Base-by-base conservation (phyloP, 2,888 invertebrate species). In the Oligia fasciuncula region DNA sequence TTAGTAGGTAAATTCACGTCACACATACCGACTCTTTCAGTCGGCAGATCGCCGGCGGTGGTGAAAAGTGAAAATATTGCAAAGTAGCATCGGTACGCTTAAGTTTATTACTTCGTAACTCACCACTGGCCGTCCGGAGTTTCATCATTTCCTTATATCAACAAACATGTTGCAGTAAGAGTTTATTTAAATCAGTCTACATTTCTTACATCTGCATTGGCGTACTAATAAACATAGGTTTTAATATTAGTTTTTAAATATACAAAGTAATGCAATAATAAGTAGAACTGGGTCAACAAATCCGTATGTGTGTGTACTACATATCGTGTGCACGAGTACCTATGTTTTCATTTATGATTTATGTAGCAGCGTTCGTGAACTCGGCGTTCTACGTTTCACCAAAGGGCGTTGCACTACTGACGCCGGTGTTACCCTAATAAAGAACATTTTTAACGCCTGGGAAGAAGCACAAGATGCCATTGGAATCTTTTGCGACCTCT, bases 121-220 rank as follows among this genome's bases (percentile, higher is more conserved):
- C 72, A 49, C 67, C 80, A 86, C 68, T 66, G 66, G 66, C 73
- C 80, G 68, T 43, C 71, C 76, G 73, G 78, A 71, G 85, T 89
- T 88, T 79, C 88, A 85, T 79, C 78, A 85, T 89, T 88, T 89
- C 85, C 79, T 88, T 79, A 76, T 73, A 85, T 78, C 80, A 88
- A 89, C 76, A 81, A 83, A 84, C 79, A 63, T 49, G 66, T 63
- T 81, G 75, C 81, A 82, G 76, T 66, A 76, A 79, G 67, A 87
- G 84, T 85, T 89, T 88, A 86, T 88, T 84, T 88, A 81, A 85
- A 77, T 81, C 60, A 71, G 43, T 74, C 81, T 69, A 77, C 74
- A 79, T 88, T 81, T 77, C 70, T 80, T 73, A 72, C 88, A 87
- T 85, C 87, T 88, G 88, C 88, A 89, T 79, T 82, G 80, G 76